Conservation (phyloP, 2,113 vertebrate species). For the Dermatemys mawii region DNA sequence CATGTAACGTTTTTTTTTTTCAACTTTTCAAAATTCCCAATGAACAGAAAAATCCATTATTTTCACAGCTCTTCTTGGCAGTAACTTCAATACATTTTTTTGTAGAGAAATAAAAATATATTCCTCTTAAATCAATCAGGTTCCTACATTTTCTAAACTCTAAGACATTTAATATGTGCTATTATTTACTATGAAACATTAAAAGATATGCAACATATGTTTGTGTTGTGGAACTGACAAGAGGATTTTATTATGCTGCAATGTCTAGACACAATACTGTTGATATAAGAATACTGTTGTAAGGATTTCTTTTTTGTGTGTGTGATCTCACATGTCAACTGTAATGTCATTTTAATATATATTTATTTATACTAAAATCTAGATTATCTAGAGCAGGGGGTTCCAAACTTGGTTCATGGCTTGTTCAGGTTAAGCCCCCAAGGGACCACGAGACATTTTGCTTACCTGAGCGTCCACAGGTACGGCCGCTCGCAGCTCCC, state of each 20-base stretch:
- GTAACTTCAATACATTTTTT: not conserved
- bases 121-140: not conserved
- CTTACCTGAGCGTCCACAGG: too few relatives aligned
- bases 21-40: not conserved
- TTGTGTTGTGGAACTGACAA: not conserved
- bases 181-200: not conserved
- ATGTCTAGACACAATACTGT: not conserved
- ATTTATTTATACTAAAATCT: not conserved
- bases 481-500: too few relatives aligned
- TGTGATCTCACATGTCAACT: not conserved
- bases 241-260: not conserved
- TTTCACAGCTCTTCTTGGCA: not conserved
- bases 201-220: not conserved
- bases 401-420: too few relatives aligned
- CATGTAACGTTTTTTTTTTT: not conserved
- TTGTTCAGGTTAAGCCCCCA: too few relatives aligned
- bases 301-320: not conserved
- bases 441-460: too few relatives aligned
- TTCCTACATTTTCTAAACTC: fast-evolving
- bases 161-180: not conserved
- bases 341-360: not conserved
- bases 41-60: not conserved
- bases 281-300: not conserved
- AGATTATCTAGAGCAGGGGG: not conserved
- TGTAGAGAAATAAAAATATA: not conserved